Evolutionary conservation across 2,113 vertebrate genomes (phyloP).

Genomic region (Datnioides undecimradiatus): DNA sequence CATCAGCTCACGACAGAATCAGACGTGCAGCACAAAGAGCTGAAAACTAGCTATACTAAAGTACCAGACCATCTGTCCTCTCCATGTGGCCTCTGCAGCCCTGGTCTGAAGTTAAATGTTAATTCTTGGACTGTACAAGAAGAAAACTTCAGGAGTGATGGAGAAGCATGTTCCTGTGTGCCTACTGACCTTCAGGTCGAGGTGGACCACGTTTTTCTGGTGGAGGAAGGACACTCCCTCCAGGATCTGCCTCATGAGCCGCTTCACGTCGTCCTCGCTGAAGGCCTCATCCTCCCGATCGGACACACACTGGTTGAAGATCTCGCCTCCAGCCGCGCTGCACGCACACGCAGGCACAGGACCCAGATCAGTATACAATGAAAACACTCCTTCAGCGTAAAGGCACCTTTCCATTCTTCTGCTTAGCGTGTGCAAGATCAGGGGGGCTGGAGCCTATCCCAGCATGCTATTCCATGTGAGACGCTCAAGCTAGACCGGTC

Average conservation of each 20-base stretch:
- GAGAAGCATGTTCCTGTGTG: not conserved
- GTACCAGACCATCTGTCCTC: too few species aligned
- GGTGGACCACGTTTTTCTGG: conserved; percentile 81
- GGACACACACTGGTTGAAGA: conserved; percentile 85
- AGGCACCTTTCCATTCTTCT: not conserved
- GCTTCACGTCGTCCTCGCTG: conserved; percentile 82
- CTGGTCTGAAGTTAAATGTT: too few species aligned
- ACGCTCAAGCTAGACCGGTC: not conserved
- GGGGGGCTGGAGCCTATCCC: not conserved
- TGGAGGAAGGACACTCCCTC: conserved; percentile 84
- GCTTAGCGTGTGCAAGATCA: not conserved
- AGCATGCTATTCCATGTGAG: too few species aligned
- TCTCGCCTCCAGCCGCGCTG: conserved; percentile 86
- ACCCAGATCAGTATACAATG: not conserved
- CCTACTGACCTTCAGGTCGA: conserved; percentile 82
- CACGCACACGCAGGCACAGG: not conserved
- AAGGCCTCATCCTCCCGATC: conserved; percentile 85
- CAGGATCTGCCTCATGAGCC: conserved; percentile 85
- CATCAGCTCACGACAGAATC: too few species aligned
- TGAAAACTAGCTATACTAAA: too few species aligned
- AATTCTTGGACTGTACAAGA: too few species aligned
- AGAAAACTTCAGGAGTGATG: too few species aligned
- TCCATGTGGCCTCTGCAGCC: too few species aligned
- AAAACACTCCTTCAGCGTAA: not conserved
- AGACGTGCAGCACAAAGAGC: too few species aligned